Base-by-base conservation (phyloP, 2,113 vertebrate species). In the Sphyrna mokarran region DNA sequence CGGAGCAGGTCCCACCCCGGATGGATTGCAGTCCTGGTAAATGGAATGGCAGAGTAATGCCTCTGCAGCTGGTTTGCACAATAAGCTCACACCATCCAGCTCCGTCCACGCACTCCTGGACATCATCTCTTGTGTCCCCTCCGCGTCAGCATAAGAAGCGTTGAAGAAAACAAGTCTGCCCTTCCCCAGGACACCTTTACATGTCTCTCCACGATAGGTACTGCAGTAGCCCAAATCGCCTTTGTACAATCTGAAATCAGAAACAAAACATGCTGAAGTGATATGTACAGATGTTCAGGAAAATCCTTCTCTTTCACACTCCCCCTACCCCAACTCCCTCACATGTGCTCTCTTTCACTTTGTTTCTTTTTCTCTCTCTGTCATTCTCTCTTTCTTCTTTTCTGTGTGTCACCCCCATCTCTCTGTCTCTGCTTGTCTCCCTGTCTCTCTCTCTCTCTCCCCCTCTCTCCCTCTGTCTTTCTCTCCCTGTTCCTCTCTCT, bases 121-220 rank as follows among this genome's bases (percentile, higher is more conserved):
- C 97, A 98, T 97, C 72, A 98, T 97, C 96, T 99, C 99, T 96
- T 99, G 99, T 68, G 97, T 97, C 96, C 98, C 98, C 97, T 99
- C 99, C 0, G 99, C 98, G 96, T 99, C 98, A 16, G 96, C 96
- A 76, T 98, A 97, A 78, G 99, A 99, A 95, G 98, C 97, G 97
- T 99, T 99, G 96, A 99, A 99, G 97, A 99, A 99, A 96, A 99
- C 98, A 96, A 99, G 98, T 16, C 97, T 96, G 16, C 98, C 98
- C 29, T 97, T 98, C 0, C 61, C 97, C 96, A 99, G 97, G 72
- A 98, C 94, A 20, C 96, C 72, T 68, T 97, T 97, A 95, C 99
- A 99, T 89, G 98, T 97, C n/a, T 99, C 98, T 76, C 99, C 99
- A 96, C 98, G 97, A 97, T 99, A 99, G 0, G 98, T 98, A 89